phyloP scores from a whole-genome alignment of 2,797 vertebrate genomes.

The Gymnothorax javanicus region DNA sequence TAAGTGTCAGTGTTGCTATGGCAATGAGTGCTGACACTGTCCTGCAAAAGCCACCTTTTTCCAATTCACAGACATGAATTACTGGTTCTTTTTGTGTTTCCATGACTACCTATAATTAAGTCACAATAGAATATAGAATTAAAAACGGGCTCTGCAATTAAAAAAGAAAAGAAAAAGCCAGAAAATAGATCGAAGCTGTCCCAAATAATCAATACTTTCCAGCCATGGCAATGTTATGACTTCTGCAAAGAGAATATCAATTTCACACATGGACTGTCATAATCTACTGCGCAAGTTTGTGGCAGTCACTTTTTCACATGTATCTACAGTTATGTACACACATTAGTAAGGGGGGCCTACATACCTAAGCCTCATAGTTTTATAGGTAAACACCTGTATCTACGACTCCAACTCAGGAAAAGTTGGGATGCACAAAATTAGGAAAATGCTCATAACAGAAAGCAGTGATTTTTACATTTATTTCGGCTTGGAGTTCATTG shows the following conservation, averaged over 20 bases:
- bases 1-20: neutral
- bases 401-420: too few species aligned
- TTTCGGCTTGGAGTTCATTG: too few species aligned
- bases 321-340: too few species aligned
- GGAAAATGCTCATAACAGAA: too few species aligned
- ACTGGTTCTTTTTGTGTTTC: neutral
- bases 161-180: neutral
- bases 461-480: too few species aligned
- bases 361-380: too few species aligned
- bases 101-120: neutral
- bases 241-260: neutral
- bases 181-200: neutral
- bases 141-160: neutral
- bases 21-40: neutral
- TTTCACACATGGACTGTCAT: neutral
- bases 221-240: neutral
- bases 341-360: too few species aligned
- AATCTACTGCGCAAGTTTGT: neutral
- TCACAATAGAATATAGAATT: neutral
- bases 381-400: too few species aligned
- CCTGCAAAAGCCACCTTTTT: neutral
- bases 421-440: too few species aligned
- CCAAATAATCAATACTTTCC: neutral
- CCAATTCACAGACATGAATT: neutral
- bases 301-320: neutral